These are phyloP conservation scores for Andricus curvator DNA, from an alignment of 2,888 invertebrate genomes.

Conservation along the genomic window DNA sequence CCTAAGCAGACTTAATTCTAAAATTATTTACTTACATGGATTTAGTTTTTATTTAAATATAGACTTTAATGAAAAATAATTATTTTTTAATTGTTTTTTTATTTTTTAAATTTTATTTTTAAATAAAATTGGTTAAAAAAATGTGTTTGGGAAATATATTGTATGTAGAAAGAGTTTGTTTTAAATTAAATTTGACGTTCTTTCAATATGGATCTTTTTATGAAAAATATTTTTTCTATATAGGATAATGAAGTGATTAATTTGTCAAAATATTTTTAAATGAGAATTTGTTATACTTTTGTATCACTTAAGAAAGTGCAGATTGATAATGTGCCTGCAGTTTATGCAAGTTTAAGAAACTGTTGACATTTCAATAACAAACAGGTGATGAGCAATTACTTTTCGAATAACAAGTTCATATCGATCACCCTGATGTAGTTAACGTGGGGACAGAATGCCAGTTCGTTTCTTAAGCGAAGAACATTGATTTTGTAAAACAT, in stretches of 20 bases:
- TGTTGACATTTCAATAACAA: conserved; percentile 3
- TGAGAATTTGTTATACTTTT: not conserved
- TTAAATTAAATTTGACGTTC: not conserved
- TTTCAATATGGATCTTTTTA: not conserved
- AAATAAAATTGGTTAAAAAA: too few species aligned
- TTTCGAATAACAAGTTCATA: conserved; percentile 30
- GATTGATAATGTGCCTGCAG: not conserved
- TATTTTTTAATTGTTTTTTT: too few species aligned
- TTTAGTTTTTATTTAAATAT: too few species aligned
- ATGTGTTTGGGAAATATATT: not conserved
- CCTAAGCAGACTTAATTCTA: not conserved
- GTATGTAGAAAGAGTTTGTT: not conserved
- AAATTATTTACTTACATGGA: not conserved
- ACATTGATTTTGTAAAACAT: not conserved
- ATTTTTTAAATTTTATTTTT: too few species aligned
- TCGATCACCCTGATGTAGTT: conserved; percentile 8
- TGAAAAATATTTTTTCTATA: not conserved
- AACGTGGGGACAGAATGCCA: not conserved
- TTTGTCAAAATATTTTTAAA: not conserved
- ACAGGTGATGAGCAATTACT: not conserved
- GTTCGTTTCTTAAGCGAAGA: not conserved
- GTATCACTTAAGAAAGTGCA: not conserved
- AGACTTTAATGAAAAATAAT: too few species aligned
- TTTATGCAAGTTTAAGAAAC: not conserved
- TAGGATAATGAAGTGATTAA: not conserved